Percentiles rank a stretch among this genome's conserved stretches.
These are phyloP conservation scores for Pseudopipra pipra DNA, from an alignment of 2,113 vertebrate species.

Conservation along the genomic window DNA sequence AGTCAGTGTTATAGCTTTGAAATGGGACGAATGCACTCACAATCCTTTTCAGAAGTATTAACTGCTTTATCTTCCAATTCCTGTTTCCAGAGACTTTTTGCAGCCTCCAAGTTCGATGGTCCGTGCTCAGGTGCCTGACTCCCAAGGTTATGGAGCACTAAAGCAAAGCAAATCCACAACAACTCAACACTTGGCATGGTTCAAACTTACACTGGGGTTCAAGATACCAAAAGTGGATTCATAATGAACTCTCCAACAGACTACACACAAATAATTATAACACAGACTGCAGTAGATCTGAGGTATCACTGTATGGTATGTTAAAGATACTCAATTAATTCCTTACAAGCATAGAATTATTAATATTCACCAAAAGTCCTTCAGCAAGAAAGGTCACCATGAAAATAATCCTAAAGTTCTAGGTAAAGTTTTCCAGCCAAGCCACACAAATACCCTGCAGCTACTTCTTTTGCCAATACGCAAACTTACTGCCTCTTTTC, in stretches of 20 bases:
- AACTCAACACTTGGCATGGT: neutral
- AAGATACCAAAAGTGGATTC: neutral
- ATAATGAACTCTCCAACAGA: neutral
- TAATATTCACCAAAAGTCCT: neutral
- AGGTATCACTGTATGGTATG: neutral
- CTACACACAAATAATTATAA: neutral
- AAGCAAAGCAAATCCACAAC: neutral
- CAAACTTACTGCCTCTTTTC: neutral
- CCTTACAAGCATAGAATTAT: neutral
- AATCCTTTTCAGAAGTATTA: neutral
- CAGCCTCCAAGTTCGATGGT: neutral
- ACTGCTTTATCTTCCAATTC: neutral
- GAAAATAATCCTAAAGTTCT: neutral
- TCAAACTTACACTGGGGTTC: neutral
- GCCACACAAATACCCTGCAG: neutral
- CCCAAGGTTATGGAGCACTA: neutral
- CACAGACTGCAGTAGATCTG: neutral
- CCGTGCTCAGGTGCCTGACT: accelerated
- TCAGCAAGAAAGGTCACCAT: neutral
- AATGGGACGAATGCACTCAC: neutral
- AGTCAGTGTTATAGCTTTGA: neutral
- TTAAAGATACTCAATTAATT: neutral
- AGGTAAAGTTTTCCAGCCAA: neutral
- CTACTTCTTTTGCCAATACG: neutral
- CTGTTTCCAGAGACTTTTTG: neutral